Evolutionary conservation across 2,113 vertebrate species (phyloP).

Genomic region (Noctilio leporinus): DNA sequence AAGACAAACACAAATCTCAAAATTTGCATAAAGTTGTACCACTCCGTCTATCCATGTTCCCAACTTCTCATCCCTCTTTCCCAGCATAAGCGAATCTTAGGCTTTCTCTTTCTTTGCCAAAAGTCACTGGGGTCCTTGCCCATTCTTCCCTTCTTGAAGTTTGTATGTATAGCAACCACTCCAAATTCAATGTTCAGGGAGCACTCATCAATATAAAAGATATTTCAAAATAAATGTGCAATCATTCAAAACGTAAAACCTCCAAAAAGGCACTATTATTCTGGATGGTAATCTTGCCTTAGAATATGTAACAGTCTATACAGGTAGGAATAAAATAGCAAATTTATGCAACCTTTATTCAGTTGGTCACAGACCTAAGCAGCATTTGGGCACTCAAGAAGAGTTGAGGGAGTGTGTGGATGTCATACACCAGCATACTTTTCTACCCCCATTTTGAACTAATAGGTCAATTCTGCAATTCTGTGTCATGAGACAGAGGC

Average conservation of each 20-base stretch:
- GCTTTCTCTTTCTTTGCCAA: neutral
- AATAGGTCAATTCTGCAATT: neutral
- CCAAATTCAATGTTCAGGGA: neutral
- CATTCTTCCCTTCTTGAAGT: neutral
- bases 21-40: neutral
- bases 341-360: neutral
- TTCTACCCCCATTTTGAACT: neutral
- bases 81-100: neutral
- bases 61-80: neutral
- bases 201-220: neutral
- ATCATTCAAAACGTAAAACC: conserved; percentile 29
- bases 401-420: neutral
- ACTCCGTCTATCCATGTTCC: too few species aligned
- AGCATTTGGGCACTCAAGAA: neutral
- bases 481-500: neutral
- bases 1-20: neutral
- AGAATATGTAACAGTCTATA: neutral
- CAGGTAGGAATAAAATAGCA: conserved; percentile 22
- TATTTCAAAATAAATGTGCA: conserved; percentile 21
- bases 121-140: rapidly evolving
- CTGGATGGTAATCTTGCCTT: conserved; percentile 14
- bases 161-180: neutral
- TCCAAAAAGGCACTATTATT: conserved; percentile 2
- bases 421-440: neutral
- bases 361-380: neutral